A percentile compares a stretch with the other conserved stretches of the same genome.
Conservation (phyloP, 2,888 invertebrate genomes). For the Tricholauxania praeusta region DNA sequence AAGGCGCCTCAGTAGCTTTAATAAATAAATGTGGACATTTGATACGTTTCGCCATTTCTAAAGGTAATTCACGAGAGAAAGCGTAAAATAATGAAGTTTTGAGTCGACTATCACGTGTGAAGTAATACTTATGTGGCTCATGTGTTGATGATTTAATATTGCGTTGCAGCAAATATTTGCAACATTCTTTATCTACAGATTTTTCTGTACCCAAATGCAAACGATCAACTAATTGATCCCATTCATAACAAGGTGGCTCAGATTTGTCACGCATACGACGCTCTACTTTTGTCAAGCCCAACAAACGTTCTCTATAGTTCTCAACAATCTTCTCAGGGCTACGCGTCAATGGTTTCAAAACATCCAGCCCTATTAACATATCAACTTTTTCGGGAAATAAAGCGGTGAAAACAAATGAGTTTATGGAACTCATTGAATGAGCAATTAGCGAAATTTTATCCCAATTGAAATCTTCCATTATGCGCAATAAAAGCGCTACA, state of each 20-base stretch:
- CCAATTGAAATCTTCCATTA: slow-evolving; percentile 78
- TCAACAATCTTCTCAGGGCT: slow-evolving; percentile 50
- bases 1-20: slow-evolving; percentile 72
- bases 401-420: slow-evolving; percentile 73
- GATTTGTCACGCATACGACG: slow-evolving; percentile 57
- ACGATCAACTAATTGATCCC: slow-evolving; percentile 73
- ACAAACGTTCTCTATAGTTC: slow-evolving; percentile 65
- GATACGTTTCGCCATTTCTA: slow-evolving; percentile 71
- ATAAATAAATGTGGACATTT: slow-evolving; percentile 76
- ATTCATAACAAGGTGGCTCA: slow-evolving; percentile 74
- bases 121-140: slow-evolving; percentile 73
- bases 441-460: slow-evolving; percentile 76
- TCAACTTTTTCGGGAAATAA: slow-evolving; percentile 72
- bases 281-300: slow-evolving; percentile 68
- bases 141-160: slow-evolving; percentile 71
- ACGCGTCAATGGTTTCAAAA: slow-evolving; percentile 59
- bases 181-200: slow-evolving; percentile 72
- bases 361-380: slow-evolving; percentile 61
- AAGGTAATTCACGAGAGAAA: slow-evolving; percentile 68
- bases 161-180: slow-evolving; percentile 71
- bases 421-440: slow-evolving; percentile 78
- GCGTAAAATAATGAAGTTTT: slow-evolving; percentile 65
- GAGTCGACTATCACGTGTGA: slow-evolving; percentile 76
- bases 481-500: slow-evolving; percentile 69
- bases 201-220: slow-evolving; percentile 71